These are phyloP conservation scores for Oncorhynchus gorbuscha DNA, from an alignment of 2,113 vertebrate species.

Conservation along the genomic window DNA sequence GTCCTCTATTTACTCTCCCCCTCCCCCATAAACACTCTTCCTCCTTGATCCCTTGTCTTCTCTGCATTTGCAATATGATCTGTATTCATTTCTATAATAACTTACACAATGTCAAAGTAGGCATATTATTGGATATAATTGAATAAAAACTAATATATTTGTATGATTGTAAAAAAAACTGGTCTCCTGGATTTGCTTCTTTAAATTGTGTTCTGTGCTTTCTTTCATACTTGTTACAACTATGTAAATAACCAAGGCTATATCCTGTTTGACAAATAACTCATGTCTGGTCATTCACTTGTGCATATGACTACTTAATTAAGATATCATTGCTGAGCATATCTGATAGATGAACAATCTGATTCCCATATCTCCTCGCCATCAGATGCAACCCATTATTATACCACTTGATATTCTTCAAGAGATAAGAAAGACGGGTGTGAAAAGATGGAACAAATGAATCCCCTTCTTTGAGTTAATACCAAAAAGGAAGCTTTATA, in stretches of 20 bases:
- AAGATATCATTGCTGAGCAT: no score
- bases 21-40: constrained; percentile 49
- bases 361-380: no score
- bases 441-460: background rate
- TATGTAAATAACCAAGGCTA: no score
- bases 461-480: constrained; percentile 25
- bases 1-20: constrained; percentile 70
- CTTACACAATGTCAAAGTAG: constrained; percentile 74
- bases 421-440: background rate
- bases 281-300: no score
- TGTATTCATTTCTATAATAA: constrained; percentile 80
- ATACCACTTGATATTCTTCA: background rate
- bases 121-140: constrained; percentile 80
- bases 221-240: background rate
- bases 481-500: constrained; percentile 35
- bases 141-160: constrained; percentile 86
- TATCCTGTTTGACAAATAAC: no score
- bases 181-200: constrained; percentile 42
- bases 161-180: constrained; percentile 76
- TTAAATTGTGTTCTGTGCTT: constrained; percentile 3
- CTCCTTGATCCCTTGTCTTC: constrained; percentile 60
- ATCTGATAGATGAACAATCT: background rate
- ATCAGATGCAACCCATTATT: no score
- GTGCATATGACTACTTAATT: no score
- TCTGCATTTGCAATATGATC: constrained; percentile 79